Base-by-base conservation (phyloP, 2,797 vertebrate genomes). In the Numenius phaeopus region DNA sequence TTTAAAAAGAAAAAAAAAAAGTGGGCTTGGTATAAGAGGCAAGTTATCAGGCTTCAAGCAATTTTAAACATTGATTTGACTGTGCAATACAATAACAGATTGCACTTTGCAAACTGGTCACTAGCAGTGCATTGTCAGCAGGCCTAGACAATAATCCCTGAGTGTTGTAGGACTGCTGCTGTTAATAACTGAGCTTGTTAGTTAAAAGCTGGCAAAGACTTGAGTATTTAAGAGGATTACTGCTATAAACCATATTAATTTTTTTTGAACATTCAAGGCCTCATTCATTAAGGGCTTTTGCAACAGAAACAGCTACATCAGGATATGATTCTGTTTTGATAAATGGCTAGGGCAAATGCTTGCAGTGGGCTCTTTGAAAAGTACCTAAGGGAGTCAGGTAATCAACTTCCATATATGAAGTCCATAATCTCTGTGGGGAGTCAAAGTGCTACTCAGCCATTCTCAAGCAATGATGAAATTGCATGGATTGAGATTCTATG, bases 181-280 rank as follows among this genome's bases (percentile, higher is more conserved):
- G 52, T 98, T 98, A 98, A 98, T 98, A 98, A 98, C 95, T 87
- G 85, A 95, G 96, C 95, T 98, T 97, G 97, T 98, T 98, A 98
- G 98, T 95, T 98, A 97, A 98, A 98, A 98, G 96, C 97, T 98
- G 98, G 96, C 96, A 98, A 96, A 97, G 96, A 96, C 91, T 97
- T 6, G 84, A 96, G 93, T 98, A 97, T 97, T 98, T 98, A 98
- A 98, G 97, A 98, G 97, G 97, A 98, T 98, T 98, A 98, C 95
- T 97, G 94, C 92, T 96, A 98, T 97, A 98, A 98, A 98, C 91
- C 86, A 95, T 96, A 97, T 96, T 98, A 96, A 73, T 72, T 93
- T 80, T 97, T 91, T 86, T 96, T 90, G 95, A 96, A 92, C 66
- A 94, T 97, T 97, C 92, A 92, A 95, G 91, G 67, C 61, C 62